These are phyloP conservation scores for Drosophila setosimentum DNA, from an alignment of 2,888 invertebrate species.

Conservation along the genomic window DNA sequence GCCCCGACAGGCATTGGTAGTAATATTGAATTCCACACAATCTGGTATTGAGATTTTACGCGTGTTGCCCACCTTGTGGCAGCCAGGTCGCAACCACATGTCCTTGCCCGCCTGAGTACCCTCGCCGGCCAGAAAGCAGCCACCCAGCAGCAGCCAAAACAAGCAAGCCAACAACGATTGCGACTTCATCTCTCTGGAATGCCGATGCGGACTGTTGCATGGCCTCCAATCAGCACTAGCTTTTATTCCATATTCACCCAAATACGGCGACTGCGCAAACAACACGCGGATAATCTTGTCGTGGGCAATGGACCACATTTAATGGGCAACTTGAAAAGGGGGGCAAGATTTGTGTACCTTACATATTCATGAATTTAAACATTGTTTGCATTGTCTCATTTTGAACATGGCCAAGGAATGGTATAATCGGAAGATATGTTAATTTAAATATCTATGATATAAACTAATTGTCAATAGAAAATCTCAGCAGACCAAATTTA, in stretches of 20 bases:
- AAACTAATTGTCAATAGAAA: slow-evolving; percentile 7
- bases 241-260: slow-evolving; percentile 36
- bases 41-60: slow-evolving; percentile 92
- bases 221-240: not conserved
- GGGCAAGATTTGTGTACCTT: not conserved
- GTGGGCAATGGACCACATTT: slow-evolving; percentile 39
- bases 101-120: slow-evolving; percentile 81
- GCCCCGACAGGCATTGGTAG: slow-evolving; percentile 94
- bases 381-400: slow-evolving; percentile 21
- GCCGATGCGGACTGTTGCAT: slow-evolving; percentile 30
- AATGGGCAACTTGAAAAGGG: slow-evolving; percentile 8
- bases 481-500: not conserved
- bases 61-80: slow-evolving; percentile 93
- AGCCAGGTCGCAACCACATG: slow-evolving; percentile 91
- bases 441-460: slow-evolving; percentile 1
- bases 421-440: not conserved
- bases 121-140: slow-evolving; percentile 41
- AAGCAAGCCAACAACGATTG: slow-evolving; percentile 37
- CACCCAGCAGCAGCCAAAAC: slow-evolving; percentile 54
- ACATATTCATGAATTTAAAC: slow-evolving; percentile 39
- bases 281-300: not conserved
- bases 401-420: slow-evolving; percentile 12
- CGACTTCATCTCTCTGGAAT: slow-evolving; percentile 47
- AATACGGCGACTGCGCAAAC: slow-evolving; percentile 49
- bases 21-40: slow-evolving; percentile 93